Percentiles rank a stretch among this genome's conserved stretches.
These are phyloP conservation scores for Ferrisia virgata DNA, from an alignment of 2,888 invertebrate species.

Conservation along the genomic window DNA sequence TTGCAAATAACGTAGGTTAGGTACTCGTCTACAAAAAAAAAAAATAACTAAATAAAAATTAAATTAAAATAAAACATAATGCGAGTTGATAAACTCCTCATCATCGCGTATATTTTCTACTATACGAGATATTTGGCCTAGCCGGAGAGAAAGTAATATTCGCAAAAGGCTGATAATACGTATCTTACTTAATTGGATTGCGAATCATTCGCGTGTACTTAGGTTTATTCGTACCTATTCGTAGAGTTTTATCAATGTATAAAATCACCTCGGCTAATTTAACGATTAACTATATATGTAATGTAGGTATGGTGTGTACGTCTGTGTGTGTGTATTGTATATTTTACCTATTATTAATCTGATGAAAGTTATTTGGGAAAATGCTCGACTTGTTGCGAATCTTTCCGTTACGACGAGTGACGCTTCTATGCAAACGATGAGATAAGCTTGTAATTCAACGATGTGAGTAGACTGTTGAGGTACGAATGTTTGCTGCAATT, in stretches of 20 bases:
- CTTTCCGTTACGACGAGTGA: neutral
- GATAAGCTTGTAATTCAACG: too few relatives aligned
- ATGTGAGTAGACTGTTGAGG: too few relatives aligned
- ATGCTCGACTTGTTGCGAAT: conserved; percentile 9
- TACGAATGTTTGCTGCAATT: too few relatives aligned
- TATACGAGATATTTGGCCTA: neutral
- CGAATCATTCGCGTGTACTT: neutral
- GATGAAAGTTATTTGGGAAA: conserved; percentile 11
- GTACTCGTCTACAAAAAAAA: neutral
- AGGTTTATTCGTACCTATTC: neutral
- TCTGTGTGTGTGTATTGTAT: too few relatives aligned
- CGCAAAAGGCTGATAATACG: neutral
- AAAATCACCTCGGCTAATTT: neutral
- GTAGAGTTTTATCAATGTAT: neutral
- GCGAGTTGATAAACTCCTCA: neutral
- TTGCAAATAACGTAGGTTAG: too few relatives aligned
- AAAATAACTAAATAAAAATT: neutral
- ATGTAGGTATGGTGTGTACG: neutral
- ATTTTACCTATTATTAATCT: conserved; percentile 6
- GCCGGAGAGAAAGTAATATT: neutral
- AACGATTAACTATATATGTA: neutral
- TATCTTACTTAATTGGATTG: neutral
- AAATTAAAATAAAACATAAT: neutral
- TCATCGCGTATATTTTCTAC: neutral
- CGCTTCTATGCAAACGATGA: too few relatives aligned